These are phyloP conservation scores for Chloroceryle aenea DNA, from an alignment of 2,113 vertebrate species.

Conservation along the genomic window DNA sequence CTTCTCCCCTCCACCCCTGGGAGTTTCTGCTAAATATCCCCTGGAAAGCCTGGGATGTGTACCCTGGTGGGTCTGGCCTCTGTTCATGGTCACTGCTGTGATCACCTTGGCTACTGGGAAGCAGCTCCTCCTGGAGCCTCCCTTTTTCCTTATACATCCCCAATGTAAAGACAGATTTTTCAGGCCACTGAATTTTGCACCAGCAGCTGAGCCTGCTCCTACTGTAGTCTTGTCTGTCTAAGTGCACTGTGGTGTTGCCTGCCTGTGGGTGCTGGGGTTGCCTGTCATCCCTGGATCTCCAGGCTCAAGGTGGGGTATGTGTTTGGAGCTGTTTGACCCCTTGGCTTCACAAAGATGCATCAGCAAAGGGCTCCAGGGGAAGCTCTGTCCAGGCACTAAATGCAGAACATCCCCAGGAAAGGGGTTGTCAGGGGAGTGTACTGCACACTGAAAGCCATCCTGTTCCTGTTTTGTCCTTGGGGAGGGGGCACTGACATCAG, in stretches of 20 bases:
- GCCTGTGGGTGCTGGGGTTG: neutral
- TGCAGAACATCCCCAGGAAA: fast-evolving
- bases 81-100: fast-evolving
- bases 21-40: neutral
- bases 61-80: neutral
- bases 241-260: neutral
- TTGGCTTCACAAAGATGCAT: neutral
- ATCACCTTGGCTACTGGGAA: neutral
- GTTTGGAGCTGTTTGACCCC: neutral
- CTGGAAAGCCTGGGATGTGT: neutral
- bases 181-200: neutral
- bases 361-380: neutral
- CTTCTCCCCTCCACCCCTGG: neutral
- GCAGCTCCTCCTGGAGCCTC: neutral
- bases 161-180: neutral
- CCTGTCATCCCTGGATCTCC: neutral
- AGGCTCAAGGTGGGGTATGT: neutral
- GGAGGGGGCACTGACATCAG: neutral
- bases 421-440: neutral
- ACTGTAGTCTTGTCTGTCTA: neutral
- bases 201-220: neutral
- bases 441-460: fast-evolving
- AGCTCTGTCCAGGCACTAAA: neutral
- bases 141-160: neutral
- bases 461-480: fast-evolving